phyloP scores from a whole-genome alignment of 2,797 vertebrate genomes.

The Cryptoprocta ferox region DNA sequence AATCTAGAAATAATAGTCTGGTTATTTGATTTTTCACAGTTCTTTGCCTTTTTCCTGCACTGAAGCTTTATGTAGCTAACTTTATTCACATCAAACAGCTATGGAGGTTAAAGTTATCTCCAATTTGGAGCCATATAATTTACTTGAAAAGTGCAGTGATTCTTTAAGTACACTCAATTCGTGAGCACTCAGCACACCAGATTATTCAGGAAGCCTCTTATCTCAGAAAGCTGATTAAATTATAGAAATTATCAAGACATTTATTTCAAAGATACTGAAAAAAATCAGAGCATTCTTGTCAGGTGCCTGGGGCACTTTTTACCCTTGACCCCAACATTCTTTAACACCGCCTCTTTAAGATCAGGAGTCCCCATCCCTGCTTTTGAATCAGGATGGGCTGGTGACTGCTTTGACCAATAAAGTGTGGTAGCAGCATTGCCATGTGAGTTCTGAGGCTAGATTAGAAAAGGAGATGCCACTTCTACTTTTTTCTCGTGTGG shows the following conservation, averaged over 20 bases:
- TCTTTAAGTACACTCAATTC: conserved; percentile 57
- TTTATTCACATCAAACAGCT: conserved; percentile 57
- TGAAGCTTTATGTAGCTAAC: conserved; percentile 44
- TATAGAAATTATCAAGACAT: conserved; percentile 58
- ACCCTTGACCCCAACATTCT: not conserved
- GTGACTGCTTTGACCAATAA: not conserved
- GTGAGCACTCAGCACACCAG: conserved; percentile 1
- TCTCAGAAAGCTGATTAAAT: conserved; percentile 58
- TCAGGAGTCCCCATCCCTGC: not conserved
- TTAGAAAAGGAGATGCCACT: not conserved
- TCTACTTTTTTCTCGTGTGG: not conserved
- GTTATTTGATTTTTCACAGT: not conserved
- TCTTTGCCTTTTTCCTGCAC: not conserved
- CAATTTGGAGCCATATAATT: conserved; percentile 42
- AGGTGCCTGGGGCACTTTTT: not conserved
- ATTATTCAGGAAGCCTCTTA: conserved; percentile 60
- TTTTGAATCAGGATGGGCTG: not conserved
- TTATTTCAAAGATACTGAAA: conserved; percentile 59
- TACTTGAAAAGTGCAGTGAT: conserved; percentile 56
- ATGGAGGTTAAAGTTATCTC: conserved; percentile 59
- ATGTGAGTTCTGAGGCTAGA: not conserved
- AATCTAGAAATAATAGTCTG: conserved; percentile 30
- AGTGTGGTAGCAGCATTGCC: not conserved
- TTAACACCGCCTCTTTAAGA: not conserved
- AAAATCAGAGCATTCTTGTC: conserved; percentile 30